Percentiles rank a stretch among this genome's conserved stretches.
phyloP scores from a whole-genome alignment of 2,113 vertebrate genomes.

The Perognathus longimembris region DNA sequence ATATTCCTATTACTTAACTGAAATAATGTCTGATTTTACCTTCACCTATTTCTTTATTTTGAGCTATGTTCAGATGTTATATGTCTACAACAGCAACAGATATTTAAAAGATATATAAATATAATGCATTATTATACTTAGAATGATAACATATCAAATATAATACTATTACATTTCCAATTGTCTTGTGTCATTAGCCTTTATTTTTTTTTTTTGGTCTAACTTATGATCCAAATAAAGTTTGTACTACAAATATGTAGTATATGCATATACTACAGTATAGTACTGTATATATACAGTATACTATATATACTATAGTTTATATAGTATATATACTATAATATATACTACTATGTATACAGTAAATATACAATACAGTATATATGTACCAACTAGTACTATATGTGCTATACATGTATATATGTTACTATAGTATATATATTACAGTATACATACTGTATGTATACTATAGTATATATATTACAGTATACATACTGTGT shows the following conservation, averaged over 20 bases:
- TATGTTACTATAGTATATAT: no score
- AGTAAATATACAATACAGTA: no score
- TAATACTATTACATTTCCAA: slow-evolving; percentile 7
- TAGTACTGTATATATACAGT: no score
- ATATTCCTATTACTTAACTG: not conserved
- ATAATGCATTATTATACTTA: not conserved
- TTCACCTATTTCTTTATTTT: slow-evolving; percentile 43
- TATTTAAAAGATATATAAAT: not conserved
- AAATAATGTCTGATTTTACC: slow-evolving; percentile 33
- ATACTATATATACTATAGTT: no score
- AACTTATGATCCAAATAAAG: not conserved
- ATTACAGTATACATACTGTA: no score
- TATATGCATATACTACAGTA: no score
- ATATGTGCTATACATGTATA: no score
- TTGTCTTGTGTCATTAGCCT: slow-evolving; percentile 24
- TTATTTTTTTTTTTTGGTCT: slow-evolving; percentile 12
- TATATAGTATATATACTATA: no score
- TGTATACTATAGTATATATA: no score
- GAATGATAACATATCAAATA: slow-evolving; percentile 44
- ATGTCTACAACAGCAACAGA: not conserved
- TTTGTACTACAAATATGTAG: not conserved
- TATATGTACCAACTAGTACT: no score
- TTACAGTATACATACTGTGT: no score
- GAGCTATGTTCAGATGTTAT: not conserved
- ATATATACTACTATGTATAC: no score